phyloP scores from a whole-genome alignment of 2,888 invertebrate genomes.

The Rhodophaea formosa region DNA sequence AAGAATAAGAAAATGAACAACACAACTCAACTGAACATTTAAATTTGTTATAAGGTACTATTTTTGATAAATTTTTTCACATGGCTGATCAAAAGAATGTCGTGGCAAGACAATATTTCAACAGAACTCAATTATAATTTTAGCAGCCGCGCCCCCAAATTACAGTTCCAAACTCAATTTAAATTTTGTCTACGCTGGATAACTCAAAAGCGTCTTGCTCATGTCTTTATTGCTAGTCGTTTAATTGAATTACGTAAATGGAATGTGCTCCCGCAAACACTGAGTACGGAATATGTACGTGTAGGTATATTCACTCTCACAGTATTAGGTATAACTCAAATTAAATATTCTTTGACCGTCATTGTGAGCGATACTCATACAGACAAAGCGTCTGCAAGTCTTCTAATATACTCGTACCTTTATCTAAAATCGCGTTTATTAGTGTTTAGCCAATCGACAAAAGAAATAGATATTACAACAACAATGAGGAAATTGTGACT shows the following conservation, averaged over 20 bases:
- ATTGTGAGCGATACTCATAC: too few species aligned
- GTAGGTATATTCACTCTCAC: background rate
- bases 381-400: too few species aligned
- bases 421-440: too few species aligned
- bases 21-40: too few species aligned
- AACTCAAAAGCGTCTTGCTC: conserved; percentile 46
- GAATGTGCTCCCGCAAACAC: conserved; percentile 30
- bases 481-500: too few species aligned
- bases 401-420: too few species aligned
- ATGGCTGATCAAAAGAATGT: background rate
- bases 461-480: too few species aligned
- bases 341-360: too few species aligned
- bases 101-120: background rate
- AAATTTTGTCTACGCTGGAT: conserved; percentile 61
- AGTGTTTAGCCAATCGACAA: too few species aligned
- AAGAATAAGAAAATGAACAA: too few species aligned
- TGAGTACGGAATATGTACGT: background rate
- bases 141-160: conserved; percentile 56
- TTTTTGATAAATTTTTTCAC: too few species aligned
- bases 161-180: conserved; percentile 69
- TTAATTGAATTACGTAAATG: conserved; percentile 55
- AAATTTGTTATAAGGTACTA: too few species aligned
- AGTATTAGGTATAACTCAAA: background rate
- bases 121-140: conserved; percentile 60
- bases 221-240: conserved; percentile 40